Evolutionary conservation across 1,140 invertebrate species (phyloP).

Genomic region (Drosophila baimaii): DNA sequence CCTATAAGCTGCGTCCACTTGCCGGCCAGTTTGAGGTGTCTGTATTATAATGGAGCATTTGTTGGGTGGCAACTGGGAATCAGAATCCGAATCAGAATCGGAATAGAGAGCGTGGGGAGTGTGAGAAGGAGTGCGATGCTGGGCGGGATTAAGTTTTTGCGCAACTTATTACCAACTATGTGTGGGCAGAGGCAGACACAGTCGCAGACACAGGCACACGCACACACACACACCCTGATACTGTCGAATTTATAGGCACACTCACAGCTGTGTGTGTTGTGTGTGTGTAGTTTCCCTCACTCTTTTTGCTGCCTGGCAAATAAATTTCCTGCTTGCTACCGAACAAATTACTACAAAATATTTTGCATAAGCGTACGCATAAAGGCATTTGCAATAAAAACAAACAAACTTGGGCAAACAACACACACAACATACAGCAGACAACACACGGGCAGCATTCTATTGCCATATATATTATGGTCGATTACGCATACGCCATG

Average conservation of each 20-base stretch:
- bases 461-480: constrained; percentile 50
- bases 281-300: background rate
- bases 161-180: constrained; percentile 76
- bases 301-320: constrained; percentile 35
- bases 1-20: constrained; percentile 19
- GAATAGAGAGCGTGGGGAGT: background rate
- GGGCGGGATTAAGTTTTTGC: constrained; percentile 75
- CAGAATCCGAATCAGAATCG: constrained; percentile 3
- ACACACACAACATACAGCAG: constrained; percentile 13
- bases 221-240: constrained; percentile 1
- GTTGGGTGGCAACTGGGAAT: constrained; percentile 16
- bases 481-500: constrained; percentile 69
- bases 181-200: constrained; percentile 41
- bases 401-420: constrained; percentile 54
- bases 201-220: constrained; percentile 5
- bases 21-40: constrained; percentile 48
- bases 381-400: constrained; percentile 75
- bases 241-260: constrained; percentile 62
- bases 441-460: constrained; percentile 7
- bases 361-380: constrained; percentile 75
- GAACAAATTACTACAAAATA: constrained; percentile 80
- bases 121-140: background rate
- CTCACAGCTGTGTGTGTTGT: constrained; percentile 46
- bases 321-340: constrained; percentile 63
- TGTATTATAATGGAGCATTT: constrained; percentile 60